These are phyloP conservation scores for Omphaloscelis lunosa DNA, from an alignment of 2,888 invertebrate species.

Conservation along the genomic window DNA sequence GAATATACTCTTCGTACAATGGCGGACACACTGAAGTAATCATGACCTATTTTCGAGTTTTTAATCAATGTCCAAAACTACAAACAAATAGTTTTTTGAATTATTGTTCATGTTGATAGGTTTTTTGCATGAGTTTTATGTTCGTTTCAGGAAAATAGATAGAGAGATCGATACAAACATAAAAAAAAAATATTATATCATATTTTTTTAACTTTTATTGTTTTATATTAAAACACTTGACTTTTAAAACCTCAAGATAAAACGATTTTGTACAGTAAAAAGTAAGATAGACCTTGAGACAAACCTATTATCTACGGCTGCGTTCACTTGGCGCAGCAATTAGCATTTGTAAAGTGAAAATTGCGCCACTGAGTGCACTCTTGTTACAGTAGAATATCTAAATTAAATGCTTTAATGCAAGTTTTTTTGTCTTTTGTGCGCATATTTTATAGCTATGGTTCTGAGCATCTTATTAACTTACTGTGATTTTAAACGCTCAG, in stretches of 20 bases:
- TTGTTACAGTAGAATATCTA: background rate
- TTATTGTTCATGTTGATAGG: background rate
- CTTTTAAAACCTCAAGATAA: background rate
- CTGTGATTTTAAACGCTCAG: background rate
- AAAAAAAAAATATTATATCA: too few species aligned
- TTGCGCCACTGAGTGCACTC: slow-evolving; percentile 30
- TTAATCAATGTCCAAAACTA: background rate
- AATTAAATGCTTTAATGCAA: slow-evolving; percentile 37
- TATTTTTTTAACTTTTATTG: background rate
- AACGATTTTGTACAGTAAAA: background rate
- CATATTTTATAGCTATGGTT: background rate
- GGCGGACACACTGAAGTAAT: background rate
- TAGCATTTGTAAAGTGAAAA: slow-evolving; percentile 36
- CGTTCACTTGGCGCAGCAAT: slow-evolving; percentile 30
- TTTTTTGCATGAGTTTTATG: background rate
- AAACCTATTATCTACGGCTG: slow-evolving; percentile 14
- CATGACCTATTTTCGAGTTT: background rate
- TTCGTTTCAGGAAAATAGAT: background rate
- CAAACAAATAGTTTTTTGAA: background rate
- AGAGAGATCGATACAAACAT: too few species aligned
- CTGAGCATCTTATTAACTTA: background rate
- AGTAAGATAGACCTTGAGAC: background rate
- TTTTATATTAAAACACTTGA: background rate
- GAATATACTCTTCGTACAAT: slow-evolving; percentile 6
- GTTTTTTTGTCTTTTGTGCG: background rate